These are phyloP conservation scores for Neoaliturus tenellus DNA, from an alignment of 2,888 invertebrate species.

Conservation along the genomic window DNA sequence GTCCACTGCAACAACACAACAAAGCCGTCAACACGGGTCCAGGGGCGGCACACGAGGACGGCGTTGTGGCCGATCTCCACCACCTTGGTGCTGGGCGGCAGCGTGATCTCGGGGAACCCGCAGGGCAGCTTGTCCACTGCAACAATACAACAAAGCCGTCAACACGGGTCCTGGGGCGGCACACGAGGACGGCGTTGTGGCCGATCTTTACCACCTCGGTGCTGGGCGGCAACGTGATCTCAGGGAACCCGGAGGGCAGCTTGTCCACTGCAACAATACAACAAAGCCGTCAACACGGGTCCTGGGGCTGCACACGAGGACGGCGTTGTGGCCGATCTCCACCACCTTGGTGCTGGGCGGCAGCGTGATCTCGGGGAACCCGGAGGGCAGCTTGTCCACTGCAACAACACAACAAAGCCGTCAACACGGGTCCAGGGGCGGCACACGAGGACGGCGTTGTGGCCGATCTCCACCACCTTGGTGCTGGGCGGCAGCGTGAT, in stretches of 20 bases:
- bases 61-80: conserved; percentile 97
- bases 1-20: conserved; percentile 83
- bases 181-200: conserved; percentile 91
- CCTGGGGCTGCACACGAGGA: conserved; percentile 94
- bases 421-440: no score
- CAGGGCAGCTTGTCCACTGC: conserved; percentile 90
- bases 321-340: conserved; percentile 95
- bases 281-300: no score
- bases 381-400: conserved; percentile 92
- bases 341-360: conserved; percentile 96
- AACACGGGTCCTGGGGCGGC: conserved; percentile 87
- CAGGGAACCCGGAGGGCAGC: conserved; percentile 94
- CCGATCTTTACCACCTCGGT: conserved; percentile 98
- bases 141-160: no score
- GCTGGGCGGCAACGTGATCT: conserved; percentile 89
- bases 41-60: conserved; percentile 91
- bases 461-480: conserved; percentile 97
- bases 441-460: conserved; percentile 93
- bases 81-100: conserved; percentile 93
- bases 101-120: conserved; percentile 94
- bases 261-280: conserved; percentile 86
- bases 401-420: no score
- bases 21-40: no score
- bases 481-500: conserved; percentile 92
- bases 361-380: conserved; percentile 93